Percentiles rank a stretch among this genome's conserved stretches.
These are phyloP conservation scores for Brachymystax lenok DNA, from an alignment of 2,797 vertebrate species.

Conservation along the genomic window DNA sequence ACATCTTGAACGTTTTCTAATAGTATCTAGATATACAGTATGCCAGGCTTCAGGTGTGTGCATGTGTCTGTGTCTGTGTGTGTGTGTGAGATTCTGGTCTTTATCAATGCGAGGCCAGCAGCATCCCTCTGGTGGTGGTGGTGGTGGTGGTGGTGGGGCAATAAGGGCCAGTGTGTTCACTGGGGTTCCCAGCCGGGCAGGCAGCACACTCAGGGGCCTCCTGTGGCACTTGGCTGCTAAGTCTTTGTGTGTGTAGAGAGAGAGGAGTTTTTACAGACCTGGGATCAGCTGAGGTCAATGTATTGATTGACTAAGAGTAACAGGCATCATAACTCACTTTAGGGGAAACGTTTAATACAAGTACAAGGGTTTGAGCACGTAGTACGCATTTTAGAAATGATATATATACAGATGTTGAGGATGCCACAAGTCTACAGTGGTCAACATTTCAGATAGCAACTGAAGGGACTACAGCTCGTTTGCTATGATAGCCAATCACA, in stretches of 20 bases:
- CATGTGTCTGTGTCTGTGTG: neutral
- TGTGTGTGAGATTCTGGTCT: neutral
- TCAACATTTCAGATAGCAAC: neutral
- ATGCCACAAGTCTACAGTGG: neutral
- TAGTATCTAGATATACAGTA: neutral
- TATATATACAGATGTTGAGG: neutral
- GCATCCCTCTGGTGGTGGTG: slow-evolving; percentile 38
- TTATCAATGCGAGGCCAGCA: slow-evolving; percentile 37
- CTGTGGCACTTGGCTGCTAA: neutral
- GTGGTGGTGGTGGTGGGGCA: too few species aligned
- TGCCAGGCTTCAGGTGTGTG: neutral
- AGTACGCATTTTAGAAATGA: neutral
- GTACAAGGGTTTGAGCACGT: neutral
- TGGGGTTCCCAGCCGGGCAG: too few species aligned
- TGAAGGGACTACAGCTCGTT: neutral
- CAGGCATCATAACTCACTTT: neutral
- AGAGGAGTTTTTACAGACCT: neutral
- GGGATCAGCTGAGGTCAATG: neutral
- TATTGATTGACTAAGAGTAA: neutral
- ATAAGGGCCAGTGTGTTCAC: too few species aligned
- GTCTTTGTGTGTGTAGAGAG: neutral
- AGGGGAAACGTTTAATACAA: neutral
- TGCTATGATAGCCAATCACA: slow-evolving; percentile 21
- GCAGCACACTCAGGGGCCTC: too few species aligned
- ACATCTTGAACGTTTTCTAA: neutral